Percentiles rank a stretch among this genome's conserved stretches.
These are phyloP conservation scores for Ciconia stormi DNA, from an alignment of 2,113 vertebrate species.

Conservation along the genomic window DNA sequence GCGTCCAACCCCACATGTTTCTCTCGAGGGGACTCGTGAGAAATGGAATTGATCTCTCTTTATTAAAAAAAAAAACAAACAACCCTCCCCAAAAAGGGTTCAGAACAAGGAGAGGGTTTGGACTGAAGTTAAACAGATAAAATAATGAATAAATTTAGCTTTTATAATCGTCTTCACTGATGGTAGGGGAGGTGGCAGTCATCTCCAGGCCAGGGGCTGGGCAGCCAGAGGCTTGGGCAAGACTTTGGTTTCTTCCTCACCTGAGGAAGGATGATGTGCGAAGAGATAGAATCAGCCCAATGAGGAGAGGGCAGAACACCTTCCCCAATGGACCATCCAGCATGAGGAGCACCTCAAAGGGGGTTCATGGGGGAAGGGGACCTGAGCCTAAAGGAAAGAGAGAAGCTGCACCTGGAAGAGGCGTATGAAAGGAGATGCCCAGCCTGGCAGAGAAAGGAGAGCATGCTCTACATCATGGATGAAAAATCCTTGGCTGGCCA, in stretches of 20 bases:
- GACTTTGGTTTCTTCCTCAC: background rate
- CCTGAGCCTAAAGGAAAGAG: background rate
- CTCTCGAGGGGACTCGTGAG: background rate
- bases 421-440: background rate
- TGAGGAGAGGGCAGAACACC: background rate
- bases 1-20: fast-evolving
- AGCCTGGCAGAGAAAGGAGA: background rate
- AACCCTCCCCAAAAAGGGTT: background rate
- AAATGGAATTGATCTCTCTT: background rate
- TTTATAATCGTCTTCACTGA: background rate
- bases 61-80: background rate
- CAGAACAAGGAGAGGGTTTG: background rate
- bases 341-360: fast-evolving
- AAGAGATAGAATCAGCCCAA: background rate
- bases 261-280: too few species aligned
- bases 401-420: background rate
- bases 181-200: background rate
- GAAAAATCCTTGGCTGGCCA: background rate
- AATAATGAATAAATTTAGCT: background rate
- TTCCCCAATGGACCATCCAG: background rate
- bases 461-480: background rate
- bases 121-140: background rate
- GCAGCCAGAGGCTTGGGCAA: background rate
- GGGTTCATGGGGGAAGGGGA: background rate
- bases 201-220: background rate